Conservation (phyloP, 2,113 vertebrate species). For the Brachirus orientalis region DNA sequence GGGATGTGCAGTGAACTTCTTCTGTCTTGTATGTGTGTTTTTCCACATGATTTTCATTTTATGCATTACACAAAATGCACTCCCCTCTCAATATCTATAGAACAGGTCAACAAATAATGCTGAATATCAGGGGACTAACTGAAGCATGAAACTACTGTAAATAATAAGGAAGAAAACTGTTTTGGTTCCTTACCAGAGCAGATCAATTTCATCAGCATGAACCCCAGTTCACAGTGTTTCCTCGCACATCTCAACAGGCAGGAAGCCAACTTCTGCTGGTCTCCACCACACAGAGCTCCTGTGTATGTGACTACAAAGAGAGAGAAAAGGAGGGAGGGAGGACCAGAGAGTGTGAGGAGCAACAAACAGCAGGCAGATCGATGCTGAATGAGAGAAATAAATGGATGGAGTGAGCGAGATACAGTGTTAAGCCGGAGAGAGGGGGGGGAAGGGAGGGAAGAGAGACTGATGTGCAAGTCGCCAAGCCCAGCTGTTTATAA, state of each 20-base stretch:
- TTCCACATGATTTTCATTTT: too few species aligned
- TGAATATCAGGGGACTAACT: not conserved
- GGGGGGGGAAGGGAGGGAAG: slow-evolving; percentile 9
- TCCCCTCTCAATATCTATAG: not conserved
- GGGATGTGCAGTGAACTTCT: too few species aligned
- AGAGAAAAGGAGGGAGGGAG: not conserved
- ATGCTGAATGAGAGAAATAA: slow-evolving; percentile 37
- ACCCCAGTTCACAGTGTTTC: slow-evolving; percentile 81
- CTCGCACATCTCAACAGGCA: slow-evolving; percentile 85
- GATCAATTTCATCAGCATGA: slow-evolving; percentile 90
- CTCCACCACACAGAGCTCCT: slow-evolving; percentile 77
- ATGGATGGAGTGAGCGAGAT: slow-evolving; percentile 29
- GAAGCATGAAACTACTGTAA: not conserved
- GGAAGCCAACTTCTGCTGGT: slow-evolving; percentile 77
- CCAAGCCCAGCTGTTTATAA: slow-evolving; percentile 64
- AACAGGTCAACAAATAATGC: not conserved
- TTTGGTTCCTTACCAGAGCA: slow-evolving; percentile 86
- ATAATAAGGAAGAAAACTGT: not conserved
- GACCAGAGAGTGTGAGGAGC: slow-evolving; percentile 5
- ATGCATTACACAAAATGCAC: too few species aligned
- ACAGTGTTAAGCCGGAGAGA: slow-evolving; percentile 28
- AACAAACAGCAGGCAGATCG: slow-evolving; percentile 3
- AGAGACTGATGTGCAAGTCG: slow-evolving; percentile 59
- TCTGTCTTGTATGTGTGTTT: not conserved
- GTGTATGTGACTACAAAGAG: slow-evolving; percentile 14